phyloP scores from a whole-genome alignment of 2,888 invertebrate genomes.

The Sarcophaga subvicina region DNA sequence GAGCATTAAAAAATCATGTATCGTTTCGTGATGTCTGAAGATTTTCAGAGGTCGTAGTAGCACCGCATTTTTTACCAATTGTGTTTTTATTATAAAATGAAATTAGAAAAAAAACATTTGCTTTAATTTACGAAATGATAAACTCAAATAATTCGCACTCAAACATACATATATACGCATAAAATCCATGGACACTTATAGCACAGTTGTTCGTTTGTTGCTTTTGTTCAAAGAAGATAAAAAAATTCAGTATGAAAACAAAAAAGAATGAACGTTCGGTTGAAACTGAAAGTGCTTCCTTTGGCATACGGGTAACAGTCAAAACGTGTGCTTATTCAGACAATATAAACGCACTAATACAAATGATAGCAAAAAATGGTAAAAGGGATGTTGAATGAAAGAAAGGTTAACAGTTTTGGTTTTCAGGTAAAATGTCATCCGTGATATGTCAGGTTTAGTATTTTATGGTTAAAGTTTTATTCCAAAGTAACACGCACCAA shows the following conservation, averaged over 20 bases:
- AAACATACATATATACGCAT: background rate
- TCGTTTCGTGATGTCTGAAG: constrained; percentile 77
- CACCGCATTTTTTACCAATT: constrained; percentile 7
- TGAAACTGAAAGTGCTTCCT: constrained; percentile 70
- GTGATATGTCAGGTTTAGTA: constrained; percentile 69
- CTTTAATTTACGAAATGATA: constrained; percentile 56
- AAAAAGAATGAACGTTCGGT: constrained; percentile 23
- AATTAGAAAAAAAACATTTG: constrained; percentile 20
- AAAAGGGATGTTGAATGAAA: constrained; percentile 31
- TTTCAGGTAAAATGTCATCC: constrained; percentile 70
- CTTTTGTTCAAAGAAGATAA: background rate
- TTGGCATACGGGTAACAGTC: constrained; percentile 34
- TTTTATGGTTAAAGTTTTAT: constrained; percentile 71
- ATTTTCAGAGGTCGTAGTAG: constrained; percentile 69
- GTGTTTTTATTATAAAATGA: constrained; percentile 57
- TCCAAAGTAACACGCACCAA: constrained; percentile 72
- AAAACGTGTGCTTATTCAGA: constrained; percentile 39
- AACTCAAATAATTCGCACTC: constrained; percentile 20
- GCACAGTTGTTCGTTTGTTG: background rate
- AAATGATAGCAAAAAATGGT: background rate
- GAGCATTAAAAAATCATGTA: constrained; percentile 42
- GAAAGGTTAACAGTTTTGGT: constrained; percentile 73
- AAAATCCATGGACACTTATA: background rate
- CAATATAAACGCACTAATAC: background rate
- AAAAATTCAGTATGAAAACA: constrained; percentile 35